phyloP scores from a whole-genome alignment of 2,797 vertebrate species.

The Moxostoma hubbsi region DNA sequence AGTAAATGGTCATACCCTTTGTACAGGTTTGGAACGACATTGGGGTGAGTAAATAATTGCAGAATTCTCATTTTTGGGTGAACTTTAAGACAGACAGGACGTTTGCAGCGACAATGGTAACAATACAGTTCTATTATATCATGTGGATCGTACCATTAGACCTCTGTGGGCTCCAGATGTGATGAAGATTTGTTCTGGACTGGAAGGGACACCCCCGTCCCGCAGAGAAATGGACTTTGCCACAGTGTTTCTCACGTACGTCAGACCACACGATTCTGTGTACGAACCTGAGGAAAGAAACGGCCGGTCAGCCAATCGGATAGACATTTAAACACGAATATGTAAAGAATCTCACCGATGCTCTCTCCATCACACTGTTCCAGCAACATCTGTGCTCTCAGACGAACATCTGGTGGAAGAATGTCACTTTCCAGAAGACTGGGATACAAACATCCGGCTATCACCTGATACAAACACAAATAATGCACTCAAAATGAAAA shows the following conservation, averaged over 20 bases:
- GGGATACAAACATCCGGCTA: slow-evolving; percentile 70
- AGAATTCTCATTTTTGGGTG: too few species aligned
- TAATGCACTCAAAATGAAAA: not conserved
- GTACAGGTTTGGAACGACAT: too few species aligned
- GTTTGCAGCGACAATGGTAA: not conserved
- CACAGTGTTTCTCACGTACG: slow-evolving; percentile 58
- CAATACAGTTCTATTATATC: not conserved
- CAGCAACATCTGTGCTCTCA: slow-evolving; percentile 67
- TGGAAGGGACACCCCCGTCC: slow-evolving; percentile 66
- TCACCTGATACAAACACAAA: slow-evolving; percentile 54
- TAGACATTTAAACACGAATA: not conserved
- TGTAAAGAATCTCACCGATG: slow-evolving; percentile 64
- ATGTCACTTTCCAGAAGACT: slow-evolving; percentile 58
- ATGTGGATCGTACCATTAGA: slow-evolving; percentile 62
- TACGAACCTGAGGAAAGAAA: slow-evolving; percentile 67
- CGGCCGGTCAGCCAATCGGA: not conserved
- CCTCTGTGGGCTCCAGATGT: slow-evolving; percentile 63
- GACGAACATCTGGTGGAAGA: slow-evolving; percentile 65
- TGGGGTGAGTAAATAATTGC: too few species aligned
- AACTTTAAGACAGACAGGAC: not conserved
- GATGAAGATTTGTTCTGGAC: slow-evolving; percentile 67
- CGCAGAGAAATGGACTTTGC: slow-evolving; percentile 67
- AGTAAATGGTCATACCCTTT: too few species aligned
- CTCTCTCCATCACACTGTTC: slow-evolving; percentile 66
- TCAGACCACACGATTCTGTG: slow-evolving; percentile 59